phyloP scores from a whole-genome alignment of 2,797 vertebrate genomes.

The Phrynocephalus vlangalii region DNA sequence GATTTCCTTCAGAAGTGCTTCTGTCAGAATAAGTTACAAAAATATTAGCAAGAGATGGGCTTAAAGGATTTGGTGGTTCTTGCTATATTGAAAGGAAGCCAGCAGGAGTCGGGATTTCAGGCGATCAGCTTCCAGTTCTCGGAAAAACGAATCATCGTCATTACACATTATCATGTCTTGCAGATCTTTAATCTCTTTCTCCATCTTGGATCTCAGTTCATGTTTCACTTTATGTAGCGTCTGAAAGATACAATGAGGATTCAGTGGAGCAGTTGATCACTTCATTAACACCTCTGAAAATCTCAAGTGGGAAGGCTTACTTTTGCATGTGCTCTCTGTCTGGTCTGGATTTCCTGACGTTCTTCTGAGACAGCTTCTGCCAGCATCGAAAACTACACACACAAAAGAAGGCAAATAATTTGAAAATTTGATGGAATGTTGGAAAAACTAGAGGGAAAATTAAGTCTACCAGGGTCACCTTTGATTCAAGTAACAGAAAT shows the following conservation, averaged over 20 bases:
- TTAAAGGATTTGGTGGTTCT: constrained; percentile 78
- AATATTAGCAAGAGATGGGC: neutral
- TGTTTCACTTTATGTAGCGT: constrained; percentile 88
- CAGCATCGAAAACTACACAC: constrained; percentile 90
- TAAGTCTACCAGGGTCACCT: no score
- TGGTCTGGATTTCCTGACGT: constrained; percentile 85
- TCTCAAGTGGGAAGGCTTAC: constrained; percentile 70
- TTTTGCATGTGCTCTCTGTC: constrained; percentile 90
- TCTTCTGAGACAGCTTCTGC: constrained; percentile 90
- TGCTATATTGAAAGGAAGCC: constrained; percentile 91
- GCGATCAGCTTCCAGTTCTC: constrained; percentile 88
- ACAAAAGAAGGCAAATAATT: constrained; percentile 29
- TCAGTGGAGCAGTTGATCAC: neutral
- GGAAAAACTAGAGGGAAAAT: no score
- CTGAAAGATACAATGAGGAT: constrained; percentile 75
- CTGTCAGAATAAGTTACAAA: neutral
- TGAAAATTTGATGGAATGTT: no score
- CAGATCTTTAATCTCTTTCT: constrained; percentile 90
- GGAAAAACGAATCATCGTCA: constrained; percentile 88
- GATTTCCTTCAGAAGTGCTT: neutral
- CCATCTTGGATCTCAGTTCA: constrained; percentile 91
- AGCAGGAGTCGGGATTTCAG: constrained; percentile 84
- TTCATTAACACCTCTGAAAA: neutral
- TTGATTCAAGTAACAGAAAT: no score
- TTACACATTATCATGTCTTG: constrained; percentile 87